A percentile compares a stretch with the other conserved stretches of the same genome.
Conservation (phyloP, 2,113 vertebrate species). For the Zosterops borbonicus region DNA sequence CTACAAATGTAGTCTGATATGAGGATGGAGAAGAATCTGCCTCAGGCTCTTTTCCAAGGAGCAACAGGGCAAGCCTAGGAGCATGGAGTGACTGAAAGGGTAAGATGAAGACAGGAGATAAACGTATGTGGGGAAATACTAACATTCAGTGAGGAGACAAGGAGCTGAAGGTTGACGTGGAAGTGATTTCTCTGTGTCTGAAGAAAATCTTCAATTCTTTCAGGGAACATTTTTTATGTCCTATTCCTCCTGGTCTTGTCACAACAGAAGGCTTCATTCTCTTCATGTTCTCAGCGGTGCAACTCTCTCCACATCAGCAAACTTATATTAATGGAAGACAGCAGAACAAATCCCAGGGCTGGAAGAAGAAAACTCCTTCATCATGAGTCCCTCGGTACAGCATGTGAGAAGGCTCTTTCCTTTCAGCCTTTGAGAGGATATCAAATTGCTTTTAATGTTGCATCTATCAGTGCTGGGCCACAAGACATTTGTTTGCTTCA, state of each 20-base stretch:
- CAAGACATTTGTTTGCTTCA: slow-evolving; percentile 21
- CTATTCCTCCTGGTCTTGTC: background rate
- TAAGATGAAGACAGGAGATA: background rate
- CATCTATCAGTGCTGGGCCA: slow-evolving; percentile 31
- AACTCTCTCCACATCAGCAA: background rate
- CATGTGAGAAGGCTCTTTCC: background rate
- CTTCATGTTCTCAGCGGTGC: background rate
- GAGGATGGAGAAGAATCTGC: background rate
- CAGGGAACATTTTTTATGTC: background rate
- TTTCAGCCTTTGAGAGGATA: slow-evolving; percentile 14
- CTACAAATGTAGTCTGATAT: background rate
- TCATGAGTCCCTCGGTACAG: background rate
- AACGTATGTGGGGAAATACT: background rate
- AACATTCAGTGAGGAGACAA: background rate
- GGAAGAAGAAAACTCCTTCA: background rate
- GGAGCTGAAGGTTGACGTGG: background rate
- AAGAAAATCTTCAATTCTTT: background rate
- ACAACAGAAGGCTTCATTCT: background rate
- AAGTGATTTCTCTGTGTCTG: background rate
- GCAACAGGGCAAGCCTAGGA: background rate
- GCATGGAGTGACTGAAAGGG: background rate
- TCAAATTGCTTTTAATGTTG: slow-evolving; percentile 40
- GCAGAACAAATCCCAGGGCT: background rate
- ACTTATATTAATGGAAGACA: background rate
- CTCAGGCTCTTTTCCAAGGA: background rate